Conservation (phyloP, 2,888 invertebrate species). For the Seladonia tumulorum region DNA sequence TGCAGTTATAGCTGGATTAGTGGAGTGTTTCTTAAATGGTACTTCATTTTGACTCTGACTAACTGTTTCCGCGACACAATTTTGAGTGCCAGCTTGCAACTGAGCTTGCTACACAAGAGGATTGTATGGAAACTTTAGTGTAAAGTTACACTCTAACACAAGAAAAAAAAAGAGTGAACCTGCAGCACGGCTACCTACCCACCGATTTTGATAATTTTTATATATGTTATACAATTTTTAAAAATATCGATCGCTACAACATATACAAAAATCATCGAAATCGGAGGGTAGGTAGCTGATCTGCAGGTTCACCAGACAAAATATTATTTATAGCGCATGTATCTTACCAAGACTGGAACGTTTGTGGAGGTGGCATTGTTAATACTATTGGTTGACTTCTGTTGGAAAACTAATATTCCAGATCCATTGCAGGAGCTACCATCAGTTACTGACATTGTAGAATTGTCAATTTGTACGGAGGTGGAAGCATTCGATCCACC, state of each 20-base stretch:
- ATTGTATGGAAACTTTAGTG: slow-evolving; percentile 4
- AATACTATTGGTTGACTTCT: slow-evolving; percentile 82
- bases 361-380: slow-evolving; percentile 85
- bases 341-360: slow-evolving; percentile 89
- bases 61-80: slow-evolving; percentile 77
- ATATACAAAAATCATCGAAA: background rate
- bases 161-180: slow-evolving; percentile 1
- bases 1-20: slow-evolving; percentile 90
- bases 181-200: background rate
- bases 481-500: slow-evolving; percentile 75
- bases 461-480: slow-evolving; percentile 75
- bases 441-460: slow-evolving; percentile 80
- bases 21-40: slow-evolving; percentile 85
- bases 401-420: slow-evolving; percentile 85
- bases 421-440: slow-evolving; percentile 82
- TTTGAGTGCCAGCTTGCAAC: slow-evolving; percentile 87
- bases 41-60: slow-evolving; percentile 85
- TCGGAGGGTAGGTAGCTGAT: background rate
- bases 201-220: background rate
- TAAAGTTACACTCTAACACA: background rate
- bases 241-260: background rate
- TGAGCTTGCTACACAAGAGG: slow-evolving; percentile 85
- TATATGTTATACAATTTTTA: background rate
- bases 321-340: background rate
- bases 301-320: background rate